A percentile compares a stretch with the other conserved stretches of the same genome.
phyloP scores from a whole-genome alignment of 2,888 invertebrate species.

The Plagiodera versicolora region DNA sequence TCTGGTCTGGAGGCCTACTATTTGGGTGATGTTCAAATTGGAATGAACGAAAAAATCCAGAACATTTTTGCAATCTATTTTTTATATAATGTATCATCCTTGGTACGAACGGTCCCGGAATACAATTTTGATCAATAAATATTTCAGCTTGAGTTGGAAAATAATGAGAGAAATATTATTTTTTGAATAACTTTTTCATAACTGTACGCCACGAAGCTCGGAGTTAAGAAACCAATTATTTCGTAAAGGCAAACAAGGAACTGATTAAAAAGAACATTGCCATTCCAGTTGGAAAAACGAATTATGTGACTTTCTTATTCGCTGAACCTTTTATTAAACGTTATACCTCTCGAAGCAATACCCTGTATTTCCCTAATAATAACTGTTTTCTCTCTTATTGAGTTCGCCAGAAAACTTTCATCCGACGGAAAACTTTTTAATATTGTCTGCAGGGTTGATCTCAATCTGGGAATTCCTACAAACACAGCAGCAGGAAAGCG shows the following conservation, averaged over 20 bases:
- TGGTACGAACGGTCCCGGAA: too few species aligned
- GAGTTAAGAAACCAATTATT: neutral
- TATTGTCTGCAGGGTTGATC: slow-evolving; percentile 1
- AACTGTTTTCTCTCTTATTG: slow-evolving; percentile 1
- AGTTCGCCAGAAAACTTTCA: neutral
- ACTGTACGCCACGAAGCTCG: neutral
- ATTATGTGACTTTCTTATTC: neutral
- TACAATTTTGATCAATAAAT: too few species aligned
- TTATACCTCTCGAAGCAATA: neutral
- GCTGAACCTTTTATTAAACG: neutral
- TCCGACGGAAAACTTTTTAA: neutral
- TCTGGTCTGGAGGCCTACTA: too few species aligned
- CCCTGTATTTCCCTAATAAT: neutral
- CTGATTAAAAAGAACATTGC: slow-evolving; percentile 1
- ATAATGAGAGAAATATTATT: neutral
- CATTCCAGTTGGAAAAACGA: neutral
- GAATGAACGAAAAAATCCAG: too few species aligned
- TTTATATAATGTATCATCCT: too few species aligned
- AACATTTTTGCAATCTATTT: too few species aligned
- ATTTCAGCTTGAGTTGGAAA: too few species aligned
- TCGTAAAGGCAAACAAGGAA: neutral
- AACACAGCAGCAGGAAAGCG: neutral
- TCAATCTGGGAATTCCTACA: neutral
- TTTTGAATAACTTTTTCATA: neutral
- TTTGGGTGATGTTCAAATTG: too few species aligned